These are phyloP conservation scores for Acanthurus lineatus DNA, from an alignment of 2,797 vertebrate genomes.

Conservation along the genomic window DNA sequence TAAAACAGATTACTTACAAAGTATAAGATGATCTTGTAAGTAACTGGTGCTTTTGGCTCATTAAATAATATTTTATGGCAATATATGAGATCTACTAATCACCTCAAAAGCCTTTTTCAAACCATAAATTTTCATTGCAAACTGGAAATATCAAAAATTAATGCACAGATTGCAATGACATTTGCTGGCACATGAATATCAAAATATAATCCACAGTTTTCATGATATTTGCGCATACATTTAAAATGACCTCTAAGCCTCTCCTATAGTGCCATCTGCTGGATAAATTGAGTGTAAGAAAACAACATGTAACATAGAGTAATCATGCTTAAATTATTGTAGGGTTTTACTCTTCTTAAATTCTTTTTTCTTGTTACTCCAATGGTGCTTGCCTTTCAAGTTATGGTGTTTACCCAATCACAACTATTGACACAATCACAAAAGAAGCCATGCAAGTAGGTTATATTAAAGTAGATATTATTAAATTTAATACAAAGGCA, in stretches of 20 bases:
- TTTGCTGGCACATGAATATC: background rate
- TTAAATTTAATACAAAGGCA: background rate
- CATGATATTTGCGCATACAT: too few species aligned
- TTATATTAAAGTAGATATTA: background rate
- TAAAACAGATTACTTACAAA: too few species aligned
- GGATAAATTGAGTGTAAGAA: background rate
- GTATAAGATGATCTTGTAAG: too few species aligned
- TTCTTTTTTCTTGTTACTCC: background rate
- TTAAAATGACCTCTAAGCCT: background rate
- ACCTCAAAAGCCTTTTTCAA: background rate
- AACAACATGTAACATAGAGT: background rate
- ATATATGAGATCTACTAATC: background rate
- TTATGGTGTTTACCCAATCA: background rate
- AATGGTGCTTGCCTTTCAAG: background rate
- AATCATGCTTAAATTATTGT: background rate
- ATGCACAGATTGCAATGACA: background rate
- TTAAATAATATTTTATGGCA: background rate
- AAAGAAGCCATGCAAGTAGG: background rate
- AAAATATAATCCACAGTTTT: too few species aligned
- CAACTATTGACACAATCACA: background rate
- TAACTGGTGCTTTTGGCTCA: background rate
- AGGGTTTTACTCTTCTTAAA: background rate
- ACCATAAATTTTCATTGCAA: background rate
- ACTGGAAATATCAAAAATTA: background rate
- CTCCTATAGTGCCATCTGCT: background rate